Evolutionary conservation across 2,888 invertebrate genomes (phyloP).

Genomic region (Lepidochitona cinerea): DNA sequence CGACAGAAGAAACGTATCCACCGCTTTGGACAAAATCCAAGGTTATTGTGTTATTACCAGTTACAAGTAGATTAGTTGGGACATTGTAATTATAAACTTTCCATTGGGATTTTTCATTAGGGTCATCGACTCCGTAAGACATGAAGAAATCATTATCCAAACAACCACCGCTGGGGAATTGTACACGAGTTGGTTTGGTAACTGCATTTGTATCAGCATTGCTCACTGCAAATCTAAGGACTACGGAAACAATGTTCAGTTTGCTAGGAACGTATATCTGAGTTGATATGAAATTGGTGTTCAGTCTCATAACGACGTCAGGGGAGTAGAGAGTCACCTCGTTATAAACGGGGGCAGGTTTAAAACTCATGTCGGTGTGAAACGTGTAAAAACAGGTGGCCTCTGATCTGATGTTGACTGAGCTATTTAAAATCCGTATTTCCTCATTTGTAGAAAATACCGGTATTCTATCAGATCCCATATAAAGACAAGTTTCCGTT

Average conservation of each 20-base stretch:
- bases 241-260: not conserved
- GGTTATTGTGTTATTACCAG: not conserved
- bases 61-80: not conserved
- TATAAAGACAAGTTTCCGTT: not conserved
- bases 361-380: not conserved
- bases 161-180: not conserved
- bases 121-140: not conserved
- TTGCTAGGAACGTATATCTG: not conserved
- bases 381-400: constrained; percentile 7
- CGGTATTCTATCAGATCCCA: not conserved
- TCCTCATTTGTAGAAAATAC: not conserved
- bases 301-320: not conserved
- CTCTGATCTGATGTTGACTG: not conserved
- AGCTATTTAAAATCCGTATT: not conserved
- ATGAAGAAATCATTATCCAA: not conserved
- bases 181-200: not conserved
- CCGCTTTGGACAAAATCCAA: not conserved
- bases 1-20: not conserved
- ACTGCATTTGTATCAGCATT: not conserved
- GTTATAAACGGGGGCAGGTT: not conserved
- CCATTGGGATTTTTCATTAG: not conserved
- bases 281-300: not conserved
- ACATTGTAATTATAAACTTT: not conserved
- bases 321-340: constrained; percentile 1
- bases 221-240: constrained; percentile 1